Percentiles rank a stretch among this genome's conserved stretches.
phyloP scores from a whole-genome alignment of 2,888 invertebrate genomes.

The Heterodera filipjevi region DNA sequence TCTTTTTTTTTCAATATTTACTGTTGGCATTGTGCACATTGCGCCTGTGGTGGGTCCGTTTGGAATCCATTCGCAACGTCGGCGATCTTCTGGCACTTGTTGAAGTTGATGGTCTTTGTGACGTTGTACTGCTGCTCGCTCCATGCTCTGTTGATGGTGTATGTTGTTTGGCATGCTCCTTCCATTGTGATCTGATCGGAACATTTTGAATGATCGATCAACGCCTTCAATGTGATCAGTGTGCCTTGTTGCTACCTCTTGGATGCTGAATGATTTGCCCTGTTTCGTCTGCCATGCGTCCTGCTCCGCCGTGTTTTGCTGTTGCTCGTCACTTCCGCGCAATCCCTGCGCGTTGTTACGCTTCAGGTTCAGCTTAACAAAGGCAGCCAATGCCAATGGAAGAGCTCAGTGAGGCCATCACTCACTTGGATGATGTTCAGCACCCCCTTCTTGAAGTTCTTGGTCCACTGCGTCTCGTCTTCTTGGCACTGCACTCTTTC shows the following conservation, averaged over 20 bases:
- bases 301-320: conserved; percentile 16
- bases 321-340: background rate
- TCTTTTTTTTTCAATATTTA: conserved; percentile 18
- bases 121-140: conserved; percentile 56
- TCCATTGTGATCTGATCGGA: conserved; percentile 31
- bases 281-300: conserved; percentile 17
- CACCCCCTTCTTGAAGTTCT: conserved; percentile 60
- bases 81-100: conserved; percentile 65
- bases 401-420: background rate
- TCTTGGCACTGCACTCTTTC: conserved; percentile 40
- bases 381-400: background rate
- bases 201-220: conserved; percentile 14
- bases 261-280: conserved; percentile 34
- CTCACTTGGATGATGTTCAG: conserved; percentile 45
- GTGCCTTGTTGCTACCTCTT: conserved; percentile 41
- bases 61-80: conserved; percentile 43
- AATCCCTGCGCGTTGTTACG: conserved; percentile 33
- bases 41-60: conserved; percentile 33
- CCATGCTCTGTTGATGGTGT: conserved; percentile 34
- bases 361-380: conserved; percentile 36
- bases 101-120: conserved; percentile 67
- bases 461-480: conserved; percentile 49
- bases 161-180: conserved; percentile 40
- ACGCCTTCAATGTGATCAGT: too few relatives aligned
- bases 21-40: conserved; percentile 31